Base-by-base conservation (phyloP, 2,888 invertebrate species). In the Pristionchus japonicus region DNA sequence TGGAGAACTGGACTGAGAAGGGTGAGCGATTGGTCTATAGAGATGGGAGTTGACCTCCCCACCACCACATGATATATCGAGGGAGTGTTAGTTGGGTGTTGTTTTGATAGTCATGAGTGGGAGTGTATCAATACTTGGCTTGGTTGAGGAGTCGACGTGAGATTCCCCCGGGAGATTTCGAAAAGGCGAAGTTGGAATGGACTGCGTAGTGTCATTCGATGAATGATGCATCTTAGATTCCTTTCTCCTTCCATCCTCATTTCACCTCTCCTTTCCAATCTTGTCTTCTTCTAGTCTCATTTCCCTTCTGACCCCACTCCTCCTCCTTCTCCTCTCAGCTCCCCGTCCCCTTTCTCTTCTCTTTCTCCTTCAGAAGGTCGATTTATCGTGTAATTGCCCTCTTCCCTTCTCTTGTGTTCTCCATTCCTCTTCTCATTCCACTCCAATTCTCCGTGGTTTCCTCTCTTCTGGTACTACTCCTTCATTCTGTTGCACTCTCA, bases 131-230 rank as follows among this genome's bases (percentile, higher is more conserved):
- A 47, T 77, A 40, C n/a, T 77, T 57, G 40, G 17, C 15, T 74
- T 57, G 4, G 74, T 40, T 74, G 74, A n/a, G 20, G 74, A 74
- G 74, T 74, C 74, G 74, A 77, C 43, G 77, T 77, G 77, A 77
- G 77, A 77, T n/a, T 77, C 77, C 77, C 77, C 3, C 9, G 77
- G 77, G 77, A 77, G 43, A 77, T 23, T 57, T 13, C 13, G 20
- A 20, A 70, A 70, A 77, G 23, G 31, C 20, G 43, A 23, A 23
- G 43, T 23, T 86, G 49, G 49, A 31, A 74, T 83, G 49, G 57
- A 57, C 83, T 49, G 83, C 83, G 43, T 57, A 52, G 83, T 83
- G 52, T 83, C 83, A 83, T 83, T 49, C 34, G 83, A 83, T 57
- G 83, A 57, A 83, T 47, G 80, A 82, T 49, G 27, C n/a, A 49